phyloP scores from a whole-genome alignment of 2,797 vertebrate genomes.

The Notoglanidium macrostoma region DNA sequence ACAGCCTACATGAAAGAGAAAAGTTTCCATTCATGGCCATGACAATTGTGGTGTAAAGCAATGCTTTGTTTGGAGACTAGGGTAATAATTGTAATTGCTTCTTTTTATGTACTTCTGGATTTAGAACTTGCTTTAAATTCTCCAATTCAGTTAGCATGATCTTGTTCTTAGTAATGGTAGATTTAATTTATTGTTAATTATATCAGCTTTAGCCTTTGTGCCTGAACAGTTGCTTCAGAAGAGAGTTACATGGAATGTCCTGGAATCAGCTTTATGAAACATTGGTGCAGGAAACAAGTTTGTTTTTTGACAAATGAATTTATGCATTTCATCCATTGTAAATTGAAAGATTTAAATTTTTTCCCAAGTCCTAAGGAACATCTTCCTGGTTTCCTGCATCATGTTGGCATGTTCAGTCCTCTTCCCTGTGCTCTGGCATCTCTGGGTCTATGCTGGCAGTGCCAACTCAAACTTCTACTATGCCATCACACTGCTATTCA shows the following conservation, averaged over 20 bases:
- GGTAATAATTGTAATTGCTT: neutral
- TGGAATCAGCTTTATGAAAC: neutral
- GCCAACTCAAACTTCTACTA: constrained; percentile 99
- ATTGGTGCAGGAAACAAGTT: too few relatives aligned
- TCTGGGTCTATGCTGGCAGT: constrained; percentile 98
- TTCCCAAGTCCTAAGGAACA: constrained; percentile 88
- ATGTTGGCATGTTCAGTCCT: constrained; percentile 89
- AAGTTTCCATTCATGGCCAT: too few relatives aligned
- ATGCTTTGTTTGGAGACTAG: neutral
- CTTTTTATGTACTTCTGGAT: neutral
- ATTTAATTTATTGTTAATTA: neutral
- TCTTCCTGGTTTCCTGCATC: constrained; percentile 93
- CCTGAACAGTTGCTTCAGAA: neutral
- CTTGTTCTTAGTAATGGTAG: neutral
- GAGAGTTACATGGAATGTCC: neutral
- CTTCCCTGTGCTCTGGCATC: constrained; percentile 96
- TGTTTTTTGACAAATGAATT: too few relatives aligned
- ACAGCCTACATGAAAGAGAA: too few relatives aligned
- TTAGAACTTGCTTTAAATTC: neutral
- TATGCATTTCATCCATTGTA: neutral
- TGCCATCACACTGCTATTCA: constrained; percentile 95
- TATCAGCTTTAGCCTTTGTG: too few relatives aligned
- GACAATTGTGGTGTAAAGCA: neutral
- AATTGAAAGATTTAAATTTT: neutral
- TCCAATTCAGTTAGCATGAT: too few relatives aligned